phyloP scores from a whole-genome alignment of 2,888 invertebrate genomes.

The Ophion slaviceki region DNA sequence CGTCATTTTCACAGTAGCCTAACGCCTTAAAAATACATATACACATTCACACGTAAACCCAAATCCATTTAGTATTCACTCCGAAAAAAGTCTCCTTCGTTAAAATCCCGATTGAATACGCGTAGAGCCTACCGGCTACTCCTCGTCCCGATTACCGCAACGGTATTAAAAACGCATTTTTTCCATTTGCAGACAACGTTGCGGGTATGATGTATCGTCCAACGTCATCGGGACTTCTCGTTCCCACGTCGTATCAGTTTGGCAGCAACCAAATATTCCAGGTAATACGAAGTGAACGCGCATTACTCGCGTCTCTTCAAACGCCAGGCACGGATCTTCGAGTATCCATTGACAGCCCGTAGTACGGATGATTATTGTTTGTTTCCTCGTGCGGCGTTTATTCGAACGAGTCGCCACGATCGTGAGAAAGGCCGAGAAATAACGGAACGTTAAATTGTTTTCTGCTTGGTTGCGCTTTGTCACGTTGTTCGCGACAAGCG shows the following conservation, averaged over 20 bases:
- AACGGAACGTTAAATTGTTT: constrained; percentile 1
- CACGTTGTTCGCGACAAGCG: constrained; percentile 65
- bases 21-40: too few species aligned
- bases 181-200: constrained; percentile 76
- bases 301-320: background rate
- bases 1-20: too few species aligned
- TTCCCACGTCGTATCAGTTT: constrained; percentile 87
- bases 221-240: constrained; percentile 85
- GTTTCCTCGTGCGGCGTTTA: background rate
- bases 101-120: too few species aligned
- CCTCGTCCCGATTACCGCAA: background rate
- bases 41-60: too few species aligned
- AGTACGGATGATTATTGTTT: background rate
- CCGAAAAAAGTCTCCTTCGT: too few species aligned
- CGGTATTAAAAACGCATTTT: background rate
- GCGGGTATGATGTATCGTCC: constrained; percentile 89
- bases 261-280: constrained; percentile 87
- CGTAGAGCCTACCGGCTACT: too few species aligned
- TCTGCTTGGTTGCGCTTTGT: constrained; percentile 30
- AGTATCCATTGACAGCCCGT: constrained; percentile 31
- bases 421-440: constrained; percentile 8
- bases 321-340: constrained; percentile 42
- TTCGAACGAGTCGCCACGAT: background rate
- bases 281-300: constrained; percentile 82
- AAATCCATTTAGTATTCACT: too few species aligned